phyloP scores from a whole-genome alignment of 53 echinoderm and acorn worm genomes.

The Actinopyga echinites region DNA sequence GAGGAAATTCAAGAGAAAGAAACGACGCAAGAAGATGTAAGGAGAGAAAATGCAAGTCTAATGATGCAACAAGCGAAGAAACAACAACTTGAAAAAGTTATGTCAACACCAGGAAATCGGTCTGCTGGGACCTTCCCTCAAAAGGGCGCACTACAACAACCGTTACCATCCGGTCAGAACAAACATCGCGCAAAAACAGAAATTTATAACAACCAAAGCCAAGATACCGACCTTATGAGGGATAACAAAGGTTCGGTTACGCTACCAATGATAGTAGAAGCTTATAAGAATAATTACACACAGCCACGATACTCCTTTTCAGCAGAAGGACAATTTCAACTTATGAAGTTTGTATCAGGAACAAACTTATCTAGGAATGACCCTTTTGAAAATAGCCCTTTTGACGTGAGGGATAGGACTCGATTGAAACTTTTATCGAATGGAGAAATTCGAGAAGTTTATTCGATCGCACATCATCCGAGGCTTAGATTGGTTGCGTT shows the following conservation, averaged over 20 bases:
- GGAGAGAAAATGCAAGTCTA: neutral
- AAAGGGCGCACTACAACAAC: neutral
- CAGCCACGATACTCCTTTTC: neutral
- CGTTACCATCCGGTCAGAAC: neutral
- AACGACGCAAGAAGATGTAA: neutral
- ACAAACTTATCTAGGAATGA: neutral
- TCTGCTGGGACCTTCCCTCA: neutral
- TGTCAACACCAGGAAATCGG: neutral
- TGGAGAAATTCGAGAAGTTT: constrained; percentile 23
- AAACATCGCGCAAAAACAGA: neutral
- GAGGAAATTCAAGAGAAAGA: neutral
- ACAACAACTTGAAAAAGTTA: neutral
- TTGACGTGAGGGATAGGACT: neutral
- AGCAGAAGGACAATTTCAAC: constrained; percentile 3
- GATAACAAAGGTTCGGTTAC: no score
- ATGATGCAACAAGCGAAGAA: neutral
- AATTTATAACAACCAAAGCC: no score
- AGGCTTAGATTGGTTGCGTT: constrained; percentile 15
- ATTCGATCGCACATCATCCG: neutral
- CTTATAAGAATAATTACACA: neutral
- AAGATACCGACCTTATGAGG: no score
- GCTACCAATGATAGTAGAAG: no score
- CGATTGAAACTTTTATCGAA: neutral
- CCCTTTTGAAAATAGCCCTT: neutral
- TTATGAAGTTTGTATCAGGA: neutral